Evolutionary conservation across 2,888 invertebrate genomes (phyloP).

Genomic region (Limnephilus rhombicus): DNA sequence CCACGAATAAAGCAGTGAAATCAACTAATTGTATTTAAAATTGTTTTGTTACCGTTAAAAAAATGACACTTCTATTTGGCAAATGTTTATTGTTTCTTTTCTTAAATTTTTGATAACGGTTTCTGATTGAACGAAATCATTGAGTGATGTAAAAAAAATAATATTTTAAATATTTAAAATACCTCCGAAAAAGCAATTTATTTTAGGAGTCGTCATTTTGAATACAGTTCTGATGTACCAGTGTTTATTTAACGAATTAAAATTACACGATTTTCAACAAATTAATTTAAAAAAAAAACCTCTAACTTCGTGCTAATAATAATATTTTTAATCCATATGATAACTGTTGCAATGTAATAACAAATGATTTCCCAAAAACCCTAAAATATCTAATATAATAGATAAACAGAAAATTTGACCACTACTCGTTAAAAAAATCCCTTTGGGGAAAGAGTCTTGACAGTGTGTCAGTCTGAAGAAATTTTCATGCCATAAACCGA

Average conservation of each 20-base stretch:
- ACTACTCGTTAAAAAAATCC: background rate
- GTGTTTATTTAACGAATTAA: too few relatives aligned
- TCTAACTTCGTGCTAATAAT: too few relatives aligned
- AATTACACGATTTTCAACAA: too few relatives aligned
- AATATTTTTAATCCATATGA: background rate
- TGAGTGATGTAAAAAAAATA: too few relatives aligned
- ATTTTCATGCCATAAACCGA: slow-evolving; percentile 14
- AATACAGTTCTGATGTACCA: too few relatives aligned
- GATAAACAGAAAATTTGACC: background rate
- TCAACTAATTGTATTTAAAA: background rate
- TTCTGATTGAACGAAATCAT: background rate
- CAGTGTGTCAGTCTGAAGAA: background rate
- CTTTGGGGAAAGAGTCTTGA: background rate
- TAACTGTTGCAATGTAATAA: background rate
- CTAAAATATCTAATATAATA: background rate
- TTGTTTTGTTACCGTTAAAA: too few relatives aligned
- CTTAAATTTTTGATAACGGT: background rate
- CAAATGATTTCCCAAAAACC: background rate
- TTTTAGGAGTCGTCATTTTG: too few relatives aligned
- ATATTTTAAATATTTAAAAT: too few relatives aligned
- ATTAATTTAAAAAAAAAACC: background rate
- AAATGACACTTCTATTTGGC: too few relatives aligned
- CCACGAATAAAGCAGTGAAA: background rate
- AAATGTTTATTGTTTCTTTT: background rate
- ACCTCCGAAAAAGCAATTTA: too few relatives aligned